Evolutionary conservation across 1,140 invertebrate genomes (phyloP), one percentile per base, ranked within the genome.

Genomic region (Hetaerina americana): DNA sequence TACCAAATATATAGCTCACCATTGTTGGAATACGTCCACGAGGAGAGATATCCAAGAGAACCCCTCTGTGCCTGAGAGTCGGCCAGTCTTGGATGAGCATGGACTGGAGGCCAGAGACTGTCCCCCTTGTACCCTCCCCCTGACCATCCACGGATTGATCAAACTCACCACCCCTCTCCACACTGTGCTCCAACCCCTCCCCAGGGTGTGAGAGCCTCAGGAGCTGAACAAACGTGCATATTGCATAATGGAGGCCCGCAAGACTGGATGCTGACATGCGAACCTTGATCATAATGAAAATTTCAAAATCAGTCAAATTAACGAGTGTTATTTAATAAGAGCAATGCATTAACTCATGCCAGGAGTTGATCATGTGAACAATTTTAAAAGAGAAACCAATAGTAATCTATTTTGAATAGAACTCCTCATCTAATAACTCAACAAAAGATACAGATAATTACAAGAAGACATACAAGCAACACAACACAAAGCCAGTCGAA

Each of bases 11-110:
- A n/a, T 10, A 57, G 22, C 40, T 18, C 15, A 85, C 84, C 72
- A 87, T 76, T 1, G 82, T 85, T 18, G 87, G 87, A 72, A 88
- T 83, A 66, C 87, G 82, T 49, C 87, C 87, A 75, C 85, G 81
- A 25, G 83, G 81, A 10, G 87, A 86, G 70, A 88, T 83, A 76
- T 90, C 88, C 67, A 90, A 76, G 18, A 89, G 75, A 72, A 89
- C 82, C 15, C 84, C 88, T 72, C 88, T 80, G 73, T 87, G 84
- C 18, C 81, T 78, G 25, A 89, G 80, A 57, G 83, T 80, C 1
- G 88, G 87, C 74, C 85, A 83, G 76, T 90, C 88, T 76, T 87
- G 85, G 68, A 90, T 88, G 40, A 89, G 78, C 26, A 87, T 80
- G 1, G 85, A 83, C 26, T 83, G 82, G 75, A 76, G 81, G 73